Percentiles rank a stretch among this genome's conserved stretches.
Evolutionary conservation across 2,113 vertebrate genomes (phyloP).

Genomic region (Casuarius casuarius): DNA sequence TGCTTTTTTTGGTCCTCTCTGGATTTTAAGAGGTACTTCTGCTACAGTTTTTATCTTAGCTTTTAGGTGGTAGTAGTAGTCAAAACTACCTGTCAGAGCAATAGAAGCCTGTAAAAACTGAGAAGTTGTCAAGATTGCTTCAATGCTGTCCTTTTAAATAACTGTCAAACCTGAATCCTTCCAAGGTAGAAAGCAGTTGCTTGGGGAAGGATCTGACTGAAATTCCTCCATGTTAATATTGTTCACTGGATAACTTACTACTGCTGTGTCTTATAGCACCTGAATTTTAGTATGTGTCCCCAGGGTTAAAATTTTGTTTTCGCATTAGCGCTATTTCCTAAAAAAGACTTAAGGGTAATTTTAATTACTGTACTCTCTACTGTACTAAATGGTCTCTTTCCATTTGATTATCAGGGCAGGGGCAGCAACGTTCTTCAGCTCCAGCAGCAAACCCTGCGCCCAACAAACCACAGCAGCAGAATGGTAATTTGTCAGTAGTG

Average conservation of each 20-base stretch:
- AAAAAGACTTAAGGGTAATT: not conserved
- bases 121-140: conserved; percentile 59
- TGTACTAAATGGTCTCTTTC: conserved; percentile 1
- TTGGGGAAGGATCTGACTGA: conserved; percentile 47
- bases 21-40: conserved; percentile 13
- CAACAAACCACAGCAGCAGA: conserved; percentile 71
- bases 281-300: not conserved
- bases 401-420: conserved; percentile 67
- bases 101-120: conserved; percentile 21
- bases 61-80: conserved; percentile 9
- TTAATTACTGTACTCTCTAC: conserved; percentile 19
- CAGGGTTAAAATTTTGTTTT: not conserved
- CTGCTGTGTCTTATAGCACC: not conserved
- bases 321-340: not conserved
- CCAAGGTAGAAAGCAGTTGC: conserved; percentile 31
- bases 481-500: conserved; percentile 47
- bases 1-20: not conserved
- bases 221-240: not conserved
- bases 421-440: conserved; percentile 53
- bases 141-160: conserved; percentile 54
- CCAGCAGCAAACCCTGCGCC: conserved; percentile 35
- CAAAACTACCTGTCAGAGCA: conserved; percentile 53
- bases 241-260: not conserved
- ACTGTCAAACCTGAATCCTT: conserved; percentile 39
- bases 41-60: not conserved